Conservation (phyloP, 1,140 invertebrate species). For the Vanessa tameamea region DNA sequence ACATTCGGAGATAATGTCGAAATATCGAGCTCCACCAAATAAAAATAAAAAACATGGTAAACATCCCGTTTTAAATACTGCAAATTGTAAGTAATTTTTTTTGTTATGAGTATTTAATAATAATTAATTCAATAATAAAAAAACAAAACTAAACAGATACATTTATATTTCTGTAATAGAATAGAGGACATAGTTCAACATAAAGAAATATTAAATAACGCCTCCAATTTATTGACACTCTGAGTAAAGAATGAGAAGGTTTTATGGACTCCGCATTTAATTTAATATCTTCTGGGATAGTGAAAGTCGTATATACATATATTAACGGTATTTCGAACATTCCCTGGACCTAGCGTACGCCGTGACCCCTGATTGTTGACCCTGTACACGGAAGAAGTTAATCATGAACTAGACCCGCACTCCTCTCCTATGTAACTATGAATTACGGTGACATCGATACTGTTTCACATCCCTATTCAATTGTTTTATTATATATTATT, state of each 20-base stretch:
- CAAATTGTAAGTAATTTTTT: no score
- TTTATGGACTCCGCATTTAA: background rate
- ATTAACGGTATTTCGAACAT: constrained; percentile 37
- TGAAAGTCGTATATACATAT: constrained; percentile 30
- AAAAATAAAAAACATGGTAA: no score
- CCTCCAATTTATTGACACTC: background rate
- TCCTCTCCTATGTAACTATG: constrained; percentile 43
- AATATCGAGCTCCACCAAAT: no score
- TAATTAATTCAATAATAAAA: no score
- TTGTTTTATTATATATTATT: background rate
- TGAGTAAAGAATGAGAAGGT: background rate
- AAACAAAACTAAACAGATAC: no score
- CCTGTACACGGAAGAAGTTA: constrained; percentile 69
- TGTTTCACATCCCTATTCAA: constrained; percentile 35
- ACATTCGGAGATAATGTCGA: no score
- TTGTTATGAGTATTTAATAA: no score
- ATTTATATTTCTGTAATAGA: no score
- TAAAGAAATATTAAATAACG: no score
- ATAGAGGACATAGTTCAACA: no score
- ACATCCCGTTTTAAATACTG: no score
- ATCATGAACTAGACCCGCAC: constrained; percentile 55
- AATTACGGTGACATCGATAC: constrained; percentile 47
- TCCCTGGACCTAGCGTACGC: constrained; percentile 25
- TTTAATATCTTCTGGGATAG: constrained; percentile 3
- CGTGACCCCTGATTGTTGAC: constrained; percentile 65